Conservation (phyloP, 2,797 vertebrate genomes). For the Eulemur coronatus region DNA sequence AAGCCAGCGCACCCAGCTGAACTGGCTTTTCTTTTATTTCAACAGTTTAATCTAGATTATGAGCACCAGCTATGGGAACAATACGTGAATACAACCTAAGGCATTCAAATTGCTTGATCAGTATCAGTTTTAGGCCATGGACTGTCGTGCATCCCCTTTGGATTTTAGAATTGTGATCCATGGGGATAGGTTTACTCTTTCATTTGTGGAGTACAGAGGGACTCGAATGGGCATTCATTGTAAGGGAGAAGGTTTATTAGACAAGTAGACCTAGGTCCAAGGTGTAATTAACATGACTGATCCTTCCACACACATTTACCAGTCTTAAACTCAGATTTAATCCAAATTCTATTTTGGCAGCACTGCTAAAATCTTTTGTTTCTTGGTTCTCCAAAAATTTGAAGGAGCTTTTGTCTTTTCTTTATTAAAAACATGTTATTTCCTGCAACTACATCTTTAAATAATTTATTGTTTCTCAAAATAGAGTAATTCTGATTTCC, state of each 20-base stretch:
- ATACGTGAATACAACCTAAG: background rate
- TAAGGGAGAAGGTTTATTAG: background rate
- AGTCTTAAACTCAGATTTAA: slow-evolving; percentile 32
- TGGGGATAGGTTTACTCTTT: background rate
- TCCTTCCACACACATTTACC: background rate
- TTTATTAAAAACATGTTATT: background rate
- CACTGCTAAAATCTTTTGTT: background rate
- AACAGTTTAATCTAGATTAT: background rate
- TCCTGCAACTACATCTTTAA: slow-evolving; percentile 30
- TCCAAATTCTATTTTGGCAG: background rate
- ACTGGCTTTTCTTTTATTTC: background rate
- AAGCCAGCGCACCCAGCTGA: background rate
- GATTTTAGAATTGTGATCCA: background rate
- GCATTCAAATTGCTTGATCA: background rate
- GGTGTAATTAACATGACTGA: background rate
- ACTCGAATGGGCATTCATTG: background rate
- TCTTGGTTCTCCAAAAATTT: slow-evolving; percentile 27
- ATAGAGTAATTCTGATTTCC: slow-evolving; percentile 12
- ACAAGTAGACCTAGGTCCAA: background rate
- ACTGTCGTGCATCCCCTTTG: background rate
- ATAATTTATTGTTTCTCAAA: background rate
- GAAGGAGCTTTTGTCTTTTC: background rate
- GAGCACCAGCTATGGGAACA: background rate
- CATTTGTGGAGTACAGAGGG: background rate
- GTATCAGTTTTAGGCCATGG: background rate